Percentiles rank a stretch among this genome's conserved stretches.
phyloP scores from a whole-genome alignment of 2,797 vertebrate genomes.

The Coluber constrictor region DNA sequence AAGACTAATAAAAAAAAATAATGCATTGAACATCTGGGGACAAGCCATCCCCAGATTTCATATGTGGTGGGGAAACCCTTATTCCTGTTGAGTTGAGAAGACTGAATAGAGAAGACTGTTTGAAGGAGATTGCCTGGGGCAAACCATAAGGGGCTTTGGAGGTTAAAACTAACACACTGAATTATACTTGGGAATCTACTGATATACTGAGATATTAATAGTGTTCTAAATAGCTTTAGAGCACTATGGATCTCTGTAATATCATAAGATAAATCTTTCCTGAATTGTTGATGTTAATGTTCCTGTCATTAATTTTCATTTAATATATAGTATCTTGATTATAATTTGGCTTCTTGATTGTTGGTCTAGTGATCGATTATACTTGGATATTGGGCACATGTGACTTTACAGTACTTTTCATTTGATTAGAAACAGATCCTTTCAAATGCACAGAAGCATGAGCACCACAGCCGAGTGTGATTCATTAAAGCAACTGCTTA shows the following conservation, averaged over 20 bases:
- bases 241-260: neutral
- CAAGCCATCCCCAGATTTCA: neutral
- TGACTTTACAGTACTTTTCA: neutral
- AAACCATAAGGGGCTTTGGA: neutral
- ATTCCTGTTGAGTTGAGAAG: neutral
- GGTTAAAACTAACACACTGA: neutral
- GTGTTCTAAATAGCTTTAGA: neutral
- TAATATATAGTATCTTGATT: neutral
- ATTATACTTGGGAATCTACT: neutral
- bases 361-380: neutral
- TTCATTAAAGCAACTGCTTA: neutral
- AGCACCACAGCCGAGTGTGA: neutral
- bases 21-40: neutral
- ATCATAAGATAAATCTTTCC: neutral
- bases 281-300: neutral
- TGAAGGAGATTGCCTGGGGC: neutral
- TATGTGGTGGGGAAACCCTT: neutral
- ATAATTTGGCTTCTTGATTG: constrained; percentile 2
- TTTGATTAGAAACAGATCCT: neutral
- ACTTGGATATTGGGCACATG: neutral
- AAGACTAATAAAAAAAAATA: neutral
- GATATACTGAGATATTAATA: neutral
- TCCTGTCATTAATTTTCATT: neutral
- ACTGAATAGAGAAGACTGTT: neutral
- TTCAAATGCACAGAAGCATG: neutral